Percentiles rank a stretch among this genome's conserved stretches.
phyloP scores from a whole-genome alignment of 2,888 invertebrate species.

The Drosophila nigricruria region DNA sequence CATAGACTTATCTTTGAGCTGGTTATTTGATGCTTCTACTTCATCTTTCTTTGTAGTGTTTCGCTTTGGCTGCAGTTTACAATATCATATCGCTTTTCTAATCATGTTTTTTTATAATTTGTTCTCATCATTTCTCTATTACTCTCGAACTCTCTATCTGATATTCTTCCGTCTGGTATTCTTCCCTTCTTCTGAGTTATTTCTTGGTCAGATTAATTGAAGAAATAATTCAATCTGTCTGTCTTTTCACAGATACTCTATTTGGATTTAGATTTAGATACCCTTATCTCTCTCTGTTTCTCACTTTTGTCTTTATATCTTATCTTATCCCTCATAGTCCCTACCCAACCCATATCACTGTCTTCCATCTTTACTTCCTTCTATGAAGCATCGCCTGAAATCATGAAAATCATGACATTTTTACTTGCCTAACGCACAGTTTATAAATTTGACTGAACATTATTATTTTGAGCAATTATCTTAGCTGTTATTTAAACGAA shows the following conservation, averaged over 20 bases:
- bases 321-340: no score
- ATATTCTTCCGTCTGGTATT: background rate
- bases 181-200: background rate
- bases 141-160: background rate
- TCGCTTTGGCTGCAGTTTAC: background rate
- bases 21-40: background rate
- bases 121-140: background rate
- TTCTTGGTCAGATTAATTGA: background rate
- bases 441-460: background rate
- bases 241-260: no score
- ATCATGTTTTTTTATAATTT: background rate
- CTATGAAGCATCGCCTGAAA: background rate
- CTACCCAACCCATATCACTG: background rate
- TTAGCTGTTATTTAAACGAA: conserved; percentile 1
- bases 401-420: background rate
- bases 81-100: background rate
- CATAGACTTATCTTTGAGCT: background rate
- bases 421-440: background rate
- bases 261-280: no score
- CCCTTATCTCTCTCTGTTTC: background rate
- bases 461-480: background rate
- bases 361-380: background rate
- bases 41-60: background rate
- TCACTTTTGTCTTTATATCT: background rate
- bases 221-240: background rate